These are phyloP conservation scores for Taurulus bubalis DNA, from an alignment of 2,113 vertebrate species.

Conservation along the genomic window DNA sequence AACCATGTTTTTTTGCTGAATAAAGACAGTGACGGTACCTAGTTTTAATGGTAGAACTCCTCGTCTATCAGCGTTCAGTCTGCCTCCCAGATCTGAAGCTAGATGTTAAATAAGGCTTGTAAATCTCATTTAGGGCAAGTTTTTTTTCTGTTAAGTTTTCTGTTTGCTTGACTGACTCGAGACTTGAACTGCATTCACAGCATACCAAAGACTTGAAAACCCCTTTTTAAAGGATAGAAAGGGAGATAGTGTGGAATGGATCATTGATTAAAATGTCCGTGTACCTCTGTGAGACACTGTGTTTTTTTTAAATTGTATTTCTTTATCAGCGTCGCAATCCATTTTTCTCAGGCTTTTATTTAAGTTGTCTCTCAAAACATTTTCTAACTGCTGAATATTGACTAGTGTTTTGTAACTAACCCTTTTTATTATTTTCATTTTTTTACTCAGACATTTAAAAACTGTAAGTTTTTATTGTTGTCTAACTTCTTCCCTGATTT, in stretches of 20 bases:
- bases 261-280: conserved; percentile 41
- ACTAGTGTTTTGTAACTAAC: conserved; percentile 63
- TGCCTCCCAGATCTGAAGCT: conserved; percentile 25
- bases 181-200: conserved; percentile 29
- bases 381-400: conserved; percentile 30
- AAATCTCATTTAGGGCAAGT: conserved; percentile 41
- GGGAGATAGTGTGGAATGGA: conserved; percentile 27
- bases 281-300: conserved; percentile 26
- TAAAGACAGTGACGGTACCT: conserved; percentile 8
- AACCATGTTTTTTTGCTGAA: not conserved
- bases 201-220: conserved; percentile 46
- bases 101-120: conserved; percentile 58
- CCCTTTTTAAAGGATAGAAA: conserved; percentile 7
- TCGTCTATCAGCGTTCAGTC: conserved; percentile 20
- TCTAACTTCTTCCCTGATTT: conserved; percentile 20
- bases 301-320: conserved; percentile 5
- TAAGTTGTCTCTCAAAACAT: not conserved
- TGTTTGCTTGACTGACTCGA: conserved; percentile 43
- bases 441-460: conserved; percentile 74
- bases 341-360: conserved; percentile 12
- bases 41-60: conserved; percentile 30
- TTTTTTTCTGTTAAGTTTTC: conserved; percentile 46
- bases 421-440: conserved; percentile 43
- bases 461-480: conserved; percentile 68
- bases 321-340: not conserved